Evolutionary conservation across 1,140 invertebrate genomes (phyloP).

Genomic region (Stratiolaelaps scimitus): DNA sequence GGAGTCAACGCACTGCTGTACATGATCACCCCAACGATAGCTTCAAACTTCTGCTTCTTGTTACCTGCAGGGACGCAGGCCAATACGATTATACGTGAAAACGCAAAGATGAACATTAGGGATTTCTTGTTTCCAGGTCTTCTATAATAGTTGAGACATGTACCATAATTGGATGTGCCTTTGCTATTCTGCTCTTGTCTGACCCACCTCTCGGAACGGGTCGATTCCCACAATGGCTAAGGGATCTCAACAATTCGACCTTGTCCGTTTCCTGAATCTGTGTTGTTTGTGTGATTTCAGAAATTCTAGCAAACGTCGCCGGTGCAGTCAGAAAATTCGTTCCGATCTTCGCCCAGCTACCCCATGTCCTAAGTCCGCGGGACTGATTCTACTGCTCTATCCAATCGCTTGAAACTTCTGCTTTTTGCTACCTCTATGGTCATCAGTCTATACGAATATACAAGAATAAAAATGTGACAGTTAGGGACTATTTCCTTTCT

Average conservation of each 20-base stretch:
- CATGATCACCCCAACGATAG: constrained; percentile 18
- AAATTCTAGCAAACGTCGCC: too few species aligned
- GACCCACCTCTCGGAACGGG: background rate
- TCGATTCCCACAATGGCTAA: background rate
- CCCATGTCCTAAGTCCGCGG: too few species aligned
- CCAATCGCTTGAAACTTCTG: too few species aligned
- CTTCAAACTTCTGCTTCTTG: constrained; percentile 2
- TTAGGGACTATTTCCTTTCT: too few species aligned
- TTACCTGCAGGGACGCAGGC: background rate
- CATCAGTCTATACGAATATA: too few species aligned
- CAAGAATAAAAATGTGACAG: too few species aligned
- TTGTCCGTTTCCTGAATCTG: too few species aligned
- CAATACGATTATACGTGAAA: constrained; percentile 1
- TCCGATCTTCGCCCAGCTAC: too few species aligned
- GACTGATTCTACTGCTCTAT: too few species aligned
- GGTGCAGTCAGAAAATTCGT: too few species aligned
- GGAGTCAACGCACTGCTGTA: constrained; percentile 8
- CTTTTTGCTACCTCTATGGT: too few species aligned
- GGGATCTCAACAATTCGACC: background rate
- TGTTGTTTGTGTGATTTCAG: too few species aligned
- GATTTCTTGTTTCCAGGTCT: background rate
- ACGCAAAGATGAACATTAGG: background rate
- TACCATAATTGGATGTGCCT: background rate
- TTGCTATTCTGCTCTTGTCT: background rate
- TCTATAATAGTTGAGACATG: background rate